Conservation (phyloP, 2,888 invertebrate genomes). For the Eueremaeus valkanovi region DNA sequence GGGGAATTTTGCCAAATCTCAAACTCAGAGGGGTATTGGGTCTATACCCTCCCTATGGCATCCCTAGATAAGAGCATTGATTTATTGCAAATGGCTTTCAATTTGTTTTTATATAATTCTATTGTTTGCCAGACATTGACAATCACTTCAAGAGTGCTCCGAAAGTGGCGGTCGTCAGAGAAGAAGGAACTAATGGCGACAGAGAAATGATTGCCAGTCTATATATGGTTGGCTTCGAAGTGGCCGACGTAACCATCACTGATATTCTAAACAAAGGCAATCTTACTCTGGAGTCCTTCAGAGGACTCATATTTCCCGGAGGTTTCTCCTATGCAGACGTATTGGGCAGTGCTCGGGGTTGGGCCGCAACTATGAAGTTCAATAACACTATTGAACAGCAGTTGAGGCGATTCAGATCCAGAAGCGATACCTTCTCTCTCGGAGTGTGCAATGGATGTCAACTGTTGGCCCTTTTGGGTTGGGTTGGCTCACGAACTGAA, state of each 20-base stretch:
- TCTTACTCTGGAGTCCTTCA: constrained; percentile 66
- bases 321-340: constrained; percentile 99
- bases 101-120: neutral
- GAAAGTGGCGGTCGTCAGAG: constrained; percentile 85
- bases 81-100: neutral
- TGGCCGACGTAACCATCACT: constrained; percentile 91
- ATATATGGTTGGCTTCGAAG: constrained; percentile 75
- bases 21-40: too few relatives aligned
- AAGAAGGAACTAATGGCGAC: constrained; percentile 96
- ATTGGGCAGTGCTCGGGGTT: constrained; percentile 85
- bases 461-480: constrained; percentile 86
- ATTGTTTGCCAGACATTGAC: constrained; percentile 36
- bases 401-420: constrained; percentile 67
- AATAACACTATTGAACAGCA: constrained; percentile 69
- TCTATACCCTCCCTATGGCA: too few relatives aligned
- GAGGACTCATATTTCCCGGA: constrained; percentile 89
- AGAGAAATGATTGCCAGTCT: constrained; percentile 90
- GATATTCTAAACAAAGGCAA: constrained; percentile 62
- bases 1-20: too few relatives aligned
- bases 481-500: constrained; percentile 61
- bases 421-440: constrained; percentile 79
- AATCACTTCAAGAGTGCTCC: constrained; percentile 50
- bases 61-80: too few relatives aligned
- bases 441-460: constrained; percentile 99
- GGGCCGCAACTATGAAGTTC: constrained; percentile 88